These are phyloP conservation scores for Neomorphus geoffroyi DNA, from an alignment of 2,797 vertebrate genomes.

Conservation along the genomic window DNA sequence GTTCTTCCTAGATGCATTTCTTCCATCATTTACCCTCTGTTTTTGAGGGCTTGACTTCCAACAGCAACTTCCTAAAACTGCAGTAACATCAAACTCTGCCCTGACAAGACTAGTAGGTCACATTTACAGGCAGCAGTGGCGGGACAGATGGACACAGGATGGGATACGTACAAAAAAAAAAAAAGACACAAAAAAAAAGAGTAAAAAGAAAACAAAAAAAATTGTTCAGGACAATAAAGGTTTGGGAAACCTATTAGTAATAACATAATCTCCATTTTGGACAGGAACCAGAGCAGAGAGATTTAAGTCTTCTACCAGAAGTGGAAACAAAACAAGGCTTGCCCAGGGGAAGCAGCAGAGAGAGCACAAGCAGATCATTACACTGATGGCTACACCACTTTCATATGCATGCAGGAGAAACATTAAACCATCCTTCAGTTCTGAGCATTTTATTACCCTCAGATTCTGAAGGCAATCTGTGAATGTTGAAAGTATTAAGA, in stretches of 20 bases:
- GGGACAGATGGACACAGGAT: neutral
- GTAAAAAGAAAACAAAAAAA: neutral
- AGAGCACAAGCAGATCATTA: neutral
- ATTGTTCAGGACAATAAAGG: neutral
- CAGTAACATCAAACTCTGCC: neutral
- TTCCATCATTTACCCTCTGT: neutral
- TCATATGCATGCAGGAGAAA: neutral
- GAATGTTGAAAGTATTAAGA: neutral
- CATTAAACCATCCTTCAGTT: neutral
- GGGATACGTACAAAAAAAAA: neutral
- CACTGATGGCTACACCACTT: neutral
- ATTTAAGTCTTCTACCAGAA: neutral
- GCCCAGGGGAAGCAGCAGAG: neutral
- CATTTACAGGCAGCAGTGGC: neutral
- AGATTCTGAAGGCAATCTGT: neutral
- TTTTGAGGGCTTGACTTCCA: neutral
- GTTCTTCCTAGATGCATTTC: neutral
- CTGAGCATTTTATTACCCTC: neutral
- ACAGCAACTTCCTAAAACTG: neutral
- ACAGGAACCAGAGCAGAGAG: neutral
- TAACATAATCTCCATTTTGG: neutral
- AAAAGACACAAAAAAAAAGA: too few species aligned
- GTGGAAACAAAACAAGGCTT: neutral
- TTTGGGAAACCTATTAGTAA: neutral
- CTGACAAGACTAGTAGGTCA: neutral